Evolutionary conservation across 2,113 vertebrate genomes (phyloP), one percentile per base, ranked within the genome.

Genomic region (Regulus satrapa): DNA sequence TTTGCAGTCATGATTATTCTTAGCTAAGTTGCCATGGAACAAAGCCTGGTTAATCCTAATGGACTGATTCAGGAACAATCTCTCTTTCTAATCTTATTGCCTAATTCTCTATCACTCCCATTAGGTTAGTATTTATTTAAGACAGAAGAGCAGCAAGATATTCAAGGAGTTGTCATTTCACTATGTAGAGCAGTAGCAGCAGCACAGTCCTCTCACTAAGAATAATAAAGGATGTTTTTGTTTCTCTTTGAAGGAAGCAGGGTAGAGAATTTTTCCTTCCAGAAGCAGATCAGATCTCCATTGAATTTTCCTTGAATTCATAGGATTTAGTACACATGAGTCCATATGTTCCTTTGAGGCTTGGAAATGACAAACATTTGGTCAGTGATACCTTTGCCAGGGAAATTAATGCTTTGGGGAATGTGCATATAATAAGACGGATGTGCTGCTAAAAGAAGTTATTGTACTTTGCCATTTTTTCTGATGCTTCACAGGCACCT

Each of bases 21-120:
- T 94, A 96, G 97, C 90, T 92, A 73, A 93, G 94, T 97, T 97
- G 97, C 95, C 89, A 97, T 96, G 96, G 94, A 96, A 93, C 92
- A 97, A 97, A 97, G 95, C 94, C 95, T 92, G 64, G 80, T 40
- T 97, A 97, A 97, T 96, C 97, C 94, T 89, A 89, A 88, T 79
- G 78, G 81, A 80, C 92, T 92, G 94, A 88, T 89, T 94, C 91
- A 81, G 87, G 79, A 96, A 93, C 92, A 92, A 95, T 84, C 94
- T 96, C 80, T 96, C 68, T 83, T 77, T 95, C 91, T 96, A 97
- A 97, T 96, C 96, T 84, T 77, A 89, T 81, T 96, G 91, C 85
- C 74, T 95, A 95, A 95, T 74, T 94, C 74, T 81, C 66, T 86
- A 82, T 94, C 80, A n/a, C 54, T 95, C 64, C 85, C 56, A 49